Percentiles rank a stretch among this genome's conserved stretches.
These are phyloP conservation scores for Piscicola geometra DNA, from an alignment of 2,888 invertebrate species.

Conservation along the genomic window DNA sequence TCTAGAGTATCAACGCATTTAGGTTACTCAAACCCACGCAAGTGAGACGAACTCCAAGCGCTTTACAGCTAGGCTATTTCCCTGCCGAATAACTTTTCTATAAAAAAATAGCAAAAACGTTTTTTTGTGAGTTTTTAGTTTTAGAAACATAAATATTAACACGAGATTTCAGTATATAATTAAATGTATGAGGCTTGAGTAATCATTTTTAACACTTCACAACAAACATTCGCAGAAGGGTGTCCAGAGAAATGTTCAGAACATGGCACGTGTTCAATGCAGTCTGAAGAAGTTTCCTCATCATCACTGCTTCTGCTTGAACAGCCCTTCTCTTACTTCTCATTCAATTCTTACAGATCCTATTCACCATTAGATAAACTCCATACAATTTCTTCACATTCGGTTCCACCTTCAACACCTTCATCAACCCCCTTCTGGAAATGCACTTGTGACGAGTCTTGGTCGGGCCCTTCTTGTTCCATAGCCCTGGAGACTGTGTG, in stretches of 20 bases:
- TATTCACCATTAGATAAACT: neutral
- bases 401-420: neutral
- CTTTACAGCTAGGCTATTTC: too few species aligned
- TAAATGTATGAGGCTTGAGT: too few species aligned
- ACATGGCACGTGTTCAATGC: constrained; percentile 23
- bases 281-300: neutral
- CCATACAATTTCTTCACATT: neutral
- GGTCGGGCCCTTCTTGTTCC: constrained; percentile 93
- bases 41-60: too few species aligned
- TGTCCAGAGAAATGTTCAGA: constrained; percentile 26
- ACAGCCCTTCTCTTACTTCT: neutral
- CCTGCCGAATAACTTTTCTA: too few species aligned
- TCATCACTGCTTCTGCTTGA: neutral
- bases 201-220: too few species aligned
- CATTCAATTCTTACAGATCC: neutral
- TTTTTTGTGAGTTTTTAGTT: too few species aligned
- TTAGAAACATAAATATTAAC: too few species aligned
- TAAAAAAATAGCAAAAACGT: too few species aligned
- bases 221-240: too few species aligned
- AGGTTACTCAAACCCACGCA: too few species aligned
- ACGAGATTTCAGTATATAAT: too few species aligned
- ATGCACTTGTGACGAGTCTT: constrained; percentile 86
- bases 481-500: constrained; percentile 88
- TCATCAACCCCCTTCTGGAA: constrained; percentile 72
- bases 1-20: too few species aligned